phyloP scores from a whole-genome alignment of 2,888 invertebrate genomes.

The Brassicogethes aeneus region DNA sequence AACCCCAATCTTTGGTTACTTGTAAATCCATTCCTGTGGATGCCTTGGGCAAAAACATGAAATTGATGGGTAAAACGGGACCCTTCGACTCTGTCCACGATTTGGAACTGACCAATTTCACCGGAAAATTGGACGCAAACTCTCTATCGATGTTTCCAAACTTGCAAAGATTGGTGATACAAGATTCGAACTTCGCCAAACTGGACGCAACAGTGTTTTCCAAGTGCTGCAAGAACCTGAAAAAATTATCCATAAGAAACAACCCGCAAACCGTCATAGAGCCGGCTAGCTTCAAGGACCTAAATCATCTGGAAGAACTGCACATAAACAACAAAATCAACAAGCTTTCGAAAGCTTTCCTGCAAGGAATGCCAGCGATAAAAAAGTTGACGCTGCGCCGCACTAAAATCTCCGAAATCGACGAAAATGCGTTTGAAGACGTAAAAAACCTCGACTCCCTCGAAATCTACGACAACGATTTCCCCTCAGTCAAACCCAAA shows the following conservation, averaged over 20 bases:
- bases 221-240: conserved; percentile 1
- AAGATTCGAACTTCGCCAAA: background rate
- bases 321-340: background rate
- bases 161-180: background rate
- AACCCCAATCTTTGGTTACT: background rate
- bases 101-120: background rate
- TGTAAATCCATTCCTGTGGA: background rate
- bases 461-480: background rate
- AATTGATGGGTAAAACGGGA: background rate
- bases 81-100: background rate
- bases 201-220: background rate
- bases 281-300: background rate
- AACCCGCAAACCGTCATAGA: background rate
- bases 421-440: conserved; percentile 1
- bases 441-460: background rate
- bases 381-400: background rate
- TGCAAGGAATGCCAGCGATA: background rate
- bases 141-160: background rate
- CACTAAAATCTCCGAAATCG: background rate
- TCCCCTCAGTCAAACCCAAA: background rate
- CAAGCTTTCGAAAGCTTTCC: background rate
- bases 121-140: background rate
- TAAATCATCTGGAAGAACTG: conserved; percentile 1
- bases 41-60: background rate
- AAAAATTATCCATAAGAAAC: background rate